phyloP scores from a whole-genome alignment of 2,888 invertebrate genomes.

The Harpagoxenus sublaevis region DNA sequence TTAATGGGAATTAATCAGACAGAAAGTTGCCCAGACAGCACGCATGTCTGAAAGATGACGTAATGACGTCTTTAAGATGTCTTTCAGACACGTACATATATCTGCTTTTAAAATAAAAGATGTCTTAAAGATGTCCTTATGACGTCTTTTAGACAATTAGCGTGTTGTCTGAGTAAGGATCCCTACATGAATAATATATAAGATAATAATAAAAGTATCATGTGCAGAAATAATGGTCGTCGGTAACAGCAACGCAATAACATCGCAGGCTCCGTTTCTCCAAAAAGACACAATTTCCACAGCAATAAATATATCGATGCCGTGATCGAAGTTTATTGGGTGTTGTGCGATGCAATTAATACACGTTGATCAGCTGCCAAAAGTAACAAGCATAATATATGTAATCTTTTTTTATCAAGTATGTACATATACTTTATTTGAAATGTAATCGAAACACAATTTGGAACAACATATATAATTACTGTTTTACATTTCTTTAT shows the following conservation, averaged over 20 bases:
- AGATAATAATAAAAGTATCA: neutral
- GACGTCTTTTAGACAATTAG: too few relatives aligned
- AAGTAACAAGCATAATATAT: constrained; percentile 5
- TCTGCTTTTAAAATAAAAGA: too few relatives aligned
- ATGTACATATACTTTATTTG: constrained; percentile 41
- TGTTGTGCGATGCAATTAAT: constrained; percentile 31
- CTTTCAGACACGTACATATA: too few relatives aligned
- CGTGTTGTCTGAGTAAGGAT: too few relatives aligned
- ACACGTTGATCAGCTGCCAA: constrained; percentile 16
- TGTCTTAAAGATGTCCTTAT: too few relatives aligned
- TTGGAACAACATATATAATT: constrained; percentile 23
- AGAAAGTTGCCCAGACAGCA: too few relatives aligned
- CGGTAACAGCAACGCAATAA: neutral
- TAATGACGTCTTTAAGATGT: too few relatives aligned
- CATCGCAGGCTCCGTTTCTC: neutral
- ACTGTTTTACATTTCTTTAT: constrained; percentile 54
- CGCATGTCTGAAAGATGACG: too few relatives aligned
- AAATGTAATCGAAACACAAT: constrained; percentile 45
- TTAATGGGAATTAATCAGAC: neutral
- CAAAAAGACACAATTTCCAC: constrained; percentile 16
- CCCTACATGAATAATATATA: neutral
- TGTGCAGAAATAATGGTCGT: neutral
- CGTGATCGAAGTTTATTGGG: constrained; percentile 36
- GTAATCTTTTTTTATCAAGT: constrained; percentile 27
- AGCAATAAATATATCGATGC: constrained; percentile 32